Evolutionary conservation across 2,888 invertebrate species (phyloP), one percentile per base, ranked within the genome.

Genomic region (Emmelina monodactyla): DNA sequence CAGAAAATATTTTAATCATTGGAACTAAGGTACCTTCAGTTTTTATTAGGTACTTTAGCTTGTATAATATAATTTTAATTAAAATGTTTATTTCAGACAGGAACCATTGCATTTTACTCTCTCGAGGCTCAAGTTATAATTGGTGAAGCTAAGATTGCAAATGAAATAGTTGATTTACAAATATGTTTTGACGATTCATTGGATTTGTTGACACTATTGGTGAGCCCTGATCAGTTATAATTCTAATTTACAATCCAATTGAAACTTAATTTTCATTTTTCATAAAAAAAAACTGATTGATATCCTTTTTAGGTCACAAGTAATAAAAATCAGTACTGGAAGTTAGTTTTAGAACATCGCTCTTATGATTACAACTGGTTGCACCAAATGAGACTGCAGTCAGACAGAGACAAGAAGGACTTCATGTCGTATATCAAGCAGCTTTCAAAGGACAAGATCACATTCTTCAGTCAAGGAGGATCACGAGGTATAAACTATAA

Each of bases 341-440:
- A 91, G 46, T 68, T 94, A 38, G 68, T 93, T 16, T 68, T 94
- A 35, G 94, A 94, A 59, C 89, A 92, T 54, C 85, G 88, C 46
- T 85, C 87, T 2, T 85, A 83, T 44, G 86, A 86, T 34, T 91
- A 89, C 57, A 84, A 86, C 33, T 92, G 89, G 85, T 85, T 80
- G 3, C 64, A 67, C 38, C 78, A 76, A 47, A 65, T 56, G 12
- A 49, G 66, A 39, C 56, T 60, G 10, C 71, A 73, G 40, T 62
- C 53, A 47, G 80, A 80, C 32, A 76, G 56, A 37, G 70, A 75
- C 22, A 79, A 72, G 35, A 67, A 58, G 38, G 81, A 80, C 41
- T 78, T 81, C 36, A 75, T 80, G 65, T 75, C 76, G 2, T 78
- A 76, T 35, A 73, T 81, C 15, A 76, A 63, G 48, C 78, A 80